Evolutionary conservation across 1,140 invertebrate genomes (phyloP).

Genomic region (Belonocnema kinseyi): DNA sequence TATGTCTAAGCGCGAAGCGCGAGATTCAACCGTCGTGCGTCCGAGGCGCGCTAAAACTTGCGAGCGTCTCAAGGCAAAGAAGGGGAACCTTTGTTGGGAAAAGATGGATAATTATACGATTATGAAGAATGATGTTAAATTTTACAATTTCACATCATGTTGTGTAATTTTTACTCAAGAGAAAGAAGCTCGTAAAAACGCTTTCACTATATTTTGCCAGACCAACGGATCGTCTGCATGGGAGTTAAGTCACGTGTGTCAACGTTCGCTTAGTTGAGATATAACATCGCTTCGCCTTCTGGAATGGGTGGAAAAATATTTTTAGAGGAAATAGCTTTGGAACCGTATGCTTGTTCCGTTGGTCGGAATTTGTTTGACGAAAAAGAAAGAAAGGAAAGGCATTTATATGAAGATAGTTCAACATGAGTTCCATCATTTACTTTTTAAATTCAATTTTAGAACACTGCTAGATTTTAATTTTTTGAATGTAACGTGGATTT

Average conservation of each 20-base stretch:
- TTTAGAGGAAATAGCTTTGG: background rate
- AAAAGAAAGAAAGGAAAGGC: background rate
- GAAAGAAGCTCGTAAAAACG: constrained; percentile 52
- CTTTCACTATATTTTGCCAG: constrained; percentile 11
- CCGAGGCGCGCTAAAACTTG: no score
- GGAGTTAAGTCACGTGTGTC: constrained; percentile 20
- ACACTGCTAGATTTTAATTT: no score
- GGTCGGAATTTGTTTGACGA: background rate
- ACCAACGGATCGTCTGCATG: constrained; percentile 18
- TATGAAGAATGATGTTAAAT: background rate
- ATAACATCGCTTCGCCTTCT: constrained; percentile 4
- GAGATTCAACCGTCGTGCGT: no score
- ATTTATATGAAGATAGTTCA: no score
- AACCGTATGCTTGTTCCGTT: background rate
- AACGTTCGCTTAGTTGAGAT: constrained; percentile 20
- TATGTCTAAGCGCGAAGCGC: no score
- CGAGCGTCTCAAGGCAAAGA: no score
- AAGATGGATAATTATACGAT: no score
- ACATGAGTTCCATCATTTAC: no score
- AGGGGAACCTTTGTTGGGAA: no score
- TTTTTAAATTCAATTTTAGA: no score
- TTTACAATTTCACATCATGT: constrained; percentile 4
- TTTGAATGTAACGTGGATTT: no score
- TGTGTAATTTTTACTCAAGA: constrained; percentile 26
- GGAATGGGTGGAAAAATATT: constrained; percentile 10